These are phyloP conservation scores for Hypotaenidia okinawae DNA, from an alignment of 2,797 vertebrate genomes.

Conservation along the genomic window DNA sequence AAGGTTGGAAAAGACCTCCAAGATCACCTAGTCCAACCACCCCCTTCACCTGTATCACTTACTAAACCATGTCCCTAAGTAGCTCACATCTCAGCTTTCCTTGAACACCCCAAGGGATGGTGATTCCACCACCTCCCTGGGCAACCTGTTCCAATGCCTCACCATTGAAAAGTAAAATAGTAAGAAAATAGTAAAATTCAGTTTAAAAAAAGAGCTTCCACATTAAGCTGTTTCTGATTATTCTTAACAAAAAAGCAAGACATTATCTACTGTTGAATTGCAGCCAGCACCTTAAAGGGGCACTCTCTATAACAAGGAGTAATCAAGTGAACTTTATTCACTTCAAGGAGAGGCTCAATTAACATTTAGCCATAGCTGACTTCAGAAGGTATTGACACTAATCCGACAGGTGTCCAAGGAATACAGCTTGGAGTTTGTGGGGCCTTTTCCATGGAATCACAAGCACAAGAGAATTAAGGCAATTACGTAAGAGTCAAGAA, in stretches of 20 bases:
- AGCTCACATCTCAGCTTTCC: too few species aligned
- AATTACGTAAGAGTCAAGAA: background rate
- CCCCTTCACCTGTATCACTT: too few species aligned
- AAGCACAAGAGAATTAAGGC: background rate
- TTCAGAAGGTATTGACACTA: background rate
- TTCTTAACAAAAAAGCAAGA: background rate
- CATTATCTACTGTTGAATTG: background rate
- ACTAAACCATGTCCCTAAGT: too few species aligned
- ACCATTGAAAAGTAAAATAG: background rate
- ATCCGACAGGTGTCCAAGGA: background rate
- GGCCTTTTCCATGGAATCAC: background rate
- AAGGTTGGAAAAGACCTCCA: too few species aligned
- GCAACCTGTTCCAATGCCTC: too few species aligned
- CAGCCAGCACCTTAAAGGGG: background rate
- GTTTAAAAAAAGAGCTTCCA: background rate
- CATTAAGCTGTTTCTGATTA: background rate
- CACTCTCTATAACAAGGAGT: background rate
- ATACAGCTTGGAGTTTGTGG: background rate
- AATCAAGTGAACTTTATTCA: background rate
- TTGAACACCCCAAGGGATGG: too few species aligned
- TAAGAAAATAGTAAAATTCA: background rate
- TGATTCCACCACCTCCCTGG: too few species aligned
- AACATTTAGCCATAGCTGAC: background rate
- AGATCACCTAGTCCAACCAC: too few species aligned
- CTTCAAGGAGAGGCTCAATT: background rate